These are phyloP conservation scores for Muntiacus muntjak DNA, from an alignment of 2,113 vertebrate genomes.

Conservation along the genomic window DNA sequence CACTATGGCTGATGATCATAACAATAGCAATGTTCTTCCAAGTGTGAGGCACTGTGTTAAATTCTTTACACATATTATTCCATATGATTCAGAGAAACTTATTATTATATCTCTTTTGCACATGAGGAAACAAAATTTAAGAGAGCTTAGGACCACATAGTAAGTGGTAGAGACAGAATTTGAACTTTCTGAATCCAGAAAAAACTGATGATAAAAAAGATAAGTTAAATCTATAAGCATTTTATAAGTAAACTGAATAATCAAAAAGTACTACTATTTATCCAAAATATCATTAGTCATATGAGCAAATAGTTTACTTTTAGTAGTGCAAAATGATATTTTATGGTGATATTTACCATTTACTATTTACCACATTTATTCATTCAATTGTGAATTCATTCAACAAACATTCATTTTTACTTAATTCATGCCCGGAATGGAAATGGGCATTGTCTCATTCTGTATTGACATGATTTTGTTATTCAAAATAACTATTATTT, in stretches of 20 bases:
- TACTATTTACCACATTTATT: neutral
- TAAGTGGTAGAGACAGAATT: neutral
- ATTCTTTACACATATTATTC: neutral
- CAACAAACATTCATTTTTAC: neutral
- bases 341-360: neutral
- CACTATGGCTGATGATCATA: neutral
- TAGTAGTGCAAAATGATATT: neutral
- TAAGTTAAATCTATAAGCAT: neutral
- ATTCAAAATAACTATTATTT: neutral
- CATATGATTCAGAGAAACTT: neutral
- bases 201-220: neutral
- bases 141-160: neutral
- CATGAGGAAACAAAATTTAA: neutral
- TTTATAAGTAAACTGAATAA: neutral
- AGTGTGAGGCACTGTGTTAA: neutral
- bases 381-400: neutral
- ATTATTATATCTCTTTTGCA: neutral
- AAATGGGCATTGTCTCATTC: neutral
- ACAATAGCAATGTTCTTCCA: neutral
- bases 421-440: neutral
- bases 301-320: neutral
- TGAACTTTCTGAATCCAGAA: neutral
- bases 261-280: neutral
- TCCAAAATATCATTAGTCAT: neutral
- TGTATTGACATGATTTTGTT: neutral